phyloP scores from a whole-genome alignment of 2,113 vertebrate genomes.

The Myiozetetes cayanensis region DNA sequence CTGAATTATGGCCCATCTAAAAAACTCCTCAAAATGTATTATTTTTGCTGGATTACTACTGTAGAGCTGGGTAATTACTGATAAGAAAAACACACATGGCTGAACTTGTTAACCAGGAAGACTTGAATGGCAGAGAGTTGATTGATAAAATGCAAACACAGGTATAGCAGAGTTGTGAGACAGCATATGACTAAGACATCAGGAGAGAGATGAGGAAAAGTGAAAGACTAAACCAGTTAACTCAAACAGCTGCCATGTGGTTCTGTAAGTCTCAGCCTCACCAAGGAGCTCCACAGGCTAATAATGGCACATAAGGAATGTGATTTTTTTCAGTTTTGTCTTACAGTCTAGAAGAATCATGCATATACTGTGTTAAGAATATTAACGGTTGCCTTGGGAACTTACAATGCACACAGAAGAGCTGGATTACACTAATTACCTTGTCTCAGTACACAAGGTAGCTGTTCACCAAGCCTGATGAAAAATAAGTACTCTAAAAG shows the following conservation, averaged over 20 bases:
- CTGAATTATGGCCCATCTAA: not conserved
- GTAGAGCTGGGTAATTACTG: not conserved
- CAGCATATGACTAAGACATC: not conserved
- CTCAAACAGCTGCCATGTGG: not conserved
- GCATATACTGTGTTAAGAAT: not conserved
- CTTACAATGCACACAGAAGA: not conserved
- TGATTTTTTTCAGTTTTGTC: not conserved
- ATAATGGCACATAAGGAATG: not conserved
- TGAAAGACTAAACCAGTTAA: not conserved
- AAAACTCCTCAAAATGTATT: not conserved
- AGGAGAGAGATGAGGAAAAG: not conserved
- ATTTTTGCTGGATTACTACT: not conserved
- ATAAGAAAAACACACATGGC: not conserved
- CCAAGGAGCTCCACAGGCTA: not conserved
- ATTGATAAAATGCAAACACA: not conserved
- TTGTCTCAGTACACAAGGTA: not conserved
- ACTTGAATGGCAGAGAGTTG: not conserved
- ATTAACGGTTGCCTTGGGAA: slow-evolving; percentile 23
- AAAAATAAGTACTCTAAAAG: slow-evolving; percentile 21
- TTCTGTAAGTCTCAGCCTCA: not conserved
- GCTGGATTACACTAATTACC: slow-evolving; percentile 12
- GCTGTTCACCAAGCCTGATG: not conserved
- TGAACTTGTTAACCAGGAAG: not conserved
- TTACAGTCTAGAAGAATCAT: not conserved
- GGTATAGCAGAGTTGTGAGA: not conserved